Evolutionary conservation across 2,888 invertebrate genomes (phyloP).

Genomic region (Orthonevra nobilis): DNA sequence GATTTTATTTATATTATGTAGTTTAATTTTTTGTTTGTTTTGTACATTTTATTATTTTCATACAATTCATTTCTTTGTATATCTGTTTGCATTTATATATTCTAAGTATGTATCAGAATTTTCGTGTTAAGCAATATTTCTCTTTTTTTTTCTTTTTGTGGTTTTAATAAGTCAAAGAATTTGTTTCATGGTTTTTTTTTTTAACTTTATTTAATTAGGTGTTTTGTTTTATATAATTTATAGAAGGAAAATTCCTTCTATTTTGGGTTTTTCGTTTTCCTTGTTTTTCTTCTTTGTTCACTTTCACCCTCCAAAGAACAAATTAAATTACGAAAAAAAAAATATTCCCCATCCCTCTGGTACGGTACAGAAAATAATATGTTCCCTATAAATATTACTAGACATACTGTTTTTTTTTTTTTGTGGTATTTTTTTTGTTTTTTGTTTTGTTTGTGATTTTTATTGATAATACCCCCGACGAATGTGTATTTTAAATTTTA

Average conservation of each 20-base stretch:
- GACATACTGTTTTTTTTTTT: constrained; percentile 43
- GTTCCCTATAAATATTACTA: constrained; percentile 57
- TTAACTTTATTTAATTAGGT: constrained; percentile 22
- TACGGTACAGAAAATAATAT: constrained; percentile 48
- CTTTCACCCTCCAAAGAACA: constrained; percentile 35
- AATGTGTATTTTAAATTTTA: constrained; percentile 40
- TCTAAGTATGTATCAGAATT: constrained; percentile 63
- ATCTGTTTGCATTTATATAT: constrained; percentile 59
- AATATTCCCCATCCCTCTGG: constrained; percentile 23
- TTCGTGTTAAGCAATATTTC: constrained; percentile 50
- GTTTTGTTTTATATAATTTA: constrained; percentile 21
- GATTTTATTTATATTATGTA: constrained; percentile 62
- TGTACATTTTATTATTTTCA: constrained; percentile 71
- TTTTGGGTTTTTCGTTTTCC: constrained; percentile 15
- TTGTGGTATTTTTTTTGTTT: constrained; percentile 19
- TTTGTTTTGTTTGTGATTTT: too few species aligned
- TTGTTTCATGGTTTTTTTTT: constrained; percentile 23
- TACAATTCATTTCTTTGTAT: constrained; percentile 71
- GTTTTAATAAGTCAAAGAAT: constrained; percentile 37
- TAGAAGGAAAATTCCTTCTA: constrained; percentile 37
- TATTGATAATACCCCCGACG: constrained; percentile 33
- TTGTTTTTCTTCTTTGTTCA: constrained; percentile 35
- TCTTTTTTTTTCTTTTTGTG: constrained; percentile 40
- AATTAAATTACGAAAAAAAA: constrained; percentile 35
- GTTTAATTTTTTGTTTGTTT: constrained; percentile 68